A percentile compares a stretch with the other conserved stretches of the same genome.
Evolutionary conservation across 1,140 invertebrate species (phyloP).

Genomic region (Drosophila nigrodunni): DNA sequence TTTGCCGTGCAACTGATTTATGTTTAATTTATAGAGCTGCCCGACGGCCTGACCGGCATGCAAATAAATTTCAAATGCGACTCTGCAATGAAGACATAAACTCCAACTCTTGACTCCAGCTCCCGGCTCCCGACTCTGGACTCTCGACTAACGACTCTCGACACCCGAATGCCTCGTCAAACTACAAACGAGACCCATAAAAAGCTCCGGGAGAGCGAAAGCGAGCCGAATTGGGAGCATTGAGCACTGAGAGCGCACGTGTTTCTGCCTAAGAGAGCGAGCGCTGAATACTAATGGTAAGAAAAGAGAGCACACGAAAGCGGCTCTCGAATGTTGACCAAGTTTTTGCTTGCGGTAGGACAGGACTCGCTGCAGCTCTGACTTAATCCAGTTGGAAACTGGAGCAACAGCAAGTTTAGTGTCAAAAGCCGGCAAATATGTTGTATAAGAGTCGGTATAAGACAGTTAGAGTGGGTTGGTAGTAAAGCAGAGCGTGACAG

Average conservation of each 20-base stretch:
- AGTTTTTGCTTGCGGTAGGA: conserved; percentile 73
- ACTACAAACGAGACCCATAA: conserved; percentile 32
- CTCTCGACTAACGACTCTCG: too few relatives aligned
- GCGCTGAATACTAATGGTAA: conserved; percentile 50
- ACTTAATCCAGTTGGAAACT: conserved; percentile 32
- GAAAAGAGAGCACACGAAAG: conserved; percentile 6
- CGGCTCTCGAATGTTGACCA: conserved; percentile 45
- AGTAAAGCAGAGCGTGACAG: background rate
- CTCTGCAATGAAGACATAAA: conserved; percentile 77
- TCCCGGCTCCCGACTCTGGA: too few relatives aligned
- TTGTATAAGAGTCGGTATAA: conserved; percentile 51
- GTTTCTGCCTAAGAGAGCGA: background rate
- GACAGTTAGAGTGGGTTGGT: background rate
- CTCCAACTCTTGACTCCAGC: conserved; percentile 40
- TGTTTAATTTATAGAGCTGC: conserved; percentile 79
- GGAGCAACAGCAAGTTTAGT: conserved; percentile 58
- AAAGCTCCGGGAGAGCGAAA: conserved; percentile 15
- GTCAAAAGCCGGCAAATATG: conserved; percentile 42
- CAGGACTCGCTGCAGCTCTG: conserved; percentile 22
- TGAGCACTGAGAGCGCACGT: background rate
- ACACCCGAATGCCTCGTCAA: conserved; percentile 15
- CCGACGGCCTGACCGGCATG: conserved; percentile 75
- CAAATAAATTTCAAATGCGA: conserved; percentile 73
- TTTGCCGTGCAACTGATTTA: conserved; percentile 79
- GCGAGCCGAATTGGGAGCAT: background rate